phyloP scores from a whole-genome alignment of 2,797 vertebrate genomes.

The Acestrorhynchus altus region DNA sequence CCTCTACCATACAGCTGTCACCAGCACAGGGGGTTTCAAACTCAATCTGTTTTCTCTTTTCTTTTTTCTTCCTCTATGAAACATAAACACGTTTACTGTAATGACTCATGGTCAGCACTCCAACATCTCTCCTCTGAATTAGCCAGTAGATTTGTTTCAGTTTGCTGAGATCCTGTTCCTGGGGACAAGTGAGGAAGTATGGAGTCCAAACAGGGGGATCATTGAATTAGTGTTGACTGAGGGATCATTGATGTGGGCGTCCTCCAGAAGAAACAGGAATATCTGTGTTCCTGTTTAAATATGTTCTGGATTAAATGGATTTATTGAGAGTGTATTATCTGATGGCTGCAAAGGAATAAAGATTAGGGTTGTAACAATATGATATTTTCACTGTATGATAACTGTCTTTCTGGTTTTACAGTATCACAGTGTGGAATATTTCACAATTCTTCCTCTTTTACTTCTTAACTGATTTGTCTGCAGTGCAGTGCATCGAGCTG shows the following conservation, averaged over 20 bases:
- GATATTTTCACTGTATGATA: no score
- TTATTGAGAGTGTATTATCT: conserved; percentile 39
- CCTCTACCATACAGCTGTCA: conserved; percentile 80
- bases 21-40: conserved; percentile 66
- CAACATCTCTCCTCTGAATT: conserved; percentile 33
- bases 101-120: conserved; percentile 19
- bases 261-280: conserved; percentile 29
- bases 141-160: conserved; percentile 43
- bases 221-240: conserved; percentile 37
- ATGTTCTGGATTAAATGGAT: conserved; percentile 36
- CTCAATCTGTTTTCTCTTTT: conserved; percentile 59
- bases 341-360: conserved; percentile 26
- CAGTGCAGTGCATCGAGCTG: no score
- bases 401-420: no score
- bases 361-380: no score
- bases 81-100: conserved; percentile 29
- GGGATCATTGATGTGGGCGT: conserved; percentile 26
- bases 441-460: no score
- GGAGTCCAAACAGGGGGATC: conserved; percentile 14
- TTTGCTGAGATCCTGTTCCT: conserved; percentile 31
- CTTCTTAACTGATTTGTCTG: no score
- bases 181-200: conserved; percentile 26
- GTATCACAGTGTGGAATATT: no score
- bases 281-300: conserved; percentile 34
- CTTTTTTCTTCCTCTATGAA: conserved; percentile 12